A percentile compares a stretch with the other conserved stretches of the same genome.
Conservation (phyloP, 2,888 invertebrate species). For the Calameuta idolon region DNA sequence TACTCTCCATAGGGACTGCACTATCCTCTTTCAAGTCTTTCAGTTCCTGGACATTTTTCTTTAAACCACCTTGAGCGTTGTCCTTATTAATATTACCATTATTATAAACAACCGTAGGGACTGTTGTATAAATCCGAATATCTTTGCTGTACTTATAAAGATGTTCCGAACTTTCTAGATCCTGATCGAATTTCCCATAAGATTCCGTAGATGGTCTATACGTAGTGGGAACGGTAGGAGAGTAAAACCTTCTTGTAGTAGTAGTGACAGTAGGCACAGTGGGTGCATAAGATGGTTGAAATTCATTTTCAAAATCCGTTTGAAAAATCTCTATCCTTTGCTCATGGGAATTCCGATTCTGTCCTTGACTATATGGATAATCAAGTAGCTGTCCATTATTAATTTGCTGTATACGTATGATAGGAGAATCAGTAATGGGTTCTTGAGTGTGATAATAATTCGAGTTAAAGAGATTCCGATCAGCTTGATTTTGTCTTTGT, state of each 20-base stretch:
- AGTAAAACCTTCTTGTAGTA: constrained; percentile 55
- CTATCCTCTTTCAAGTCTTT: not conserved
- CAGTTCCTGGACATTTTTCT: not conserved
- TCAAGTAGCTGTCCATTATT: not conserved
- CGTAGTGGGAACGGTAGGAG: constrained; percentile 57
- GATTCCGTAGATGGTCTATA: constrained; percentile 46
- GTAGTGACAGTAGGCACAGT: constrained; percentile 61
- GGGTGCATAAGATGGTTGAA: constrained; percentile 57
- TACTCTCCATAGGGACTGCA: constrained; percentile 30
- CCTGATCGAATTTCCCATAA: constrained; percentile 45
- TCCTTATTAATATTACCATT: not conserved
- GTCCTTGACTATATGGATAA: not conserved
- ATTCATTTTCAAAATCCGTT: constrained; percentile 41
- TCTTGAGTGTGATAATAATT: not conserved
- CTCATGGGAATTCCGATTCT: constrained; percentile 6
- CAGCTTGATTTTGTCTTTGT: not conserved
- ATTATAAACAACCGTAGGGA: not conserved
- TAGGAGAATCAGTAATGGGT: constrained; percentile 34
- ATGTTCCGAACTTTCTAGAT: constrained; percentile 52
- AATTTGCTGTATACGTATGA: constrained; percentile 38
- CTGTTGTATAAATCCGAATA: not conserved
- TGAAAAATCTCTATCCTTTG: constrained; percentile 22
- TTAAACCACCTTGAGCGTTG: not conserved
- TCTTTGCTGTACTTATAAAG: constrained; percentile 44
- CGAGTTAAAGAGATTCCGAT: not conserved